Evolutionary conservation across 2,113 vertebrate species (phyloP), one percentile per base, ranked within the genome.

Genomic region (Ibidorhyncha struthersii): DNA sequence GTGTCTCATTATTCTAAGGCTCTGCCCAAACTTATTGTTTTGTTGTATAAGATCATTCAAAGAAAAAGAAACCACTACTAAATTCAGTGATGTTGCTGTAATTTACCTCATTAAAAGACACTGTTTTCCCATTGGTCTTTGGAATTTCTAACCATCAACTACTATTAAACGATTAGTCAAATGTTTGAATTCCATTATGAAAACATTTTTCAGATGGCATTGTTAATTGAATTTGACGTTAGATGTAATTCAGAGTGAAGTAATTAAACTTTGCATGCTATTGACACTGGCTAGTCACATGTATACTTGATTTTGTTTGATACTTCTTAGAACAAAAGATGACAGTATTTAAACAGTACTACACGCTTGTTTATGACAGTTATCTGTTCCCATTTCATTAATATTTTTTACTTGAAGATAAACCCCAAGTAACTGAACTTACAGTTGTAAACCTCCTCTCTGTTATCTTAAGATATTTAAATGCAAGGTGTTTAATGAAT

Each of bases 101-200:
- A 83, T 83, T 86, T 95, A 69, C 34, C 38, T 90, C 32, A 77
- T 92, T 71, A 86, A 67, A 86, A 80, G 65, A n/a, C 20, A 93
- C 10, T 50, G 36, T 62, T 95, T 96, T 85, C 61, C 40, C 34
- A 41, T 36, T 80, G 30, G 70, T 18, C 18, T 76, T 85, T 69
- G 52, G 58, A 93, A 91, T 82, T 65, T 93, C 49, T 80, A 89
- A 85, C 52, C 58, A 80, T 91, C 70, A 97, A n/a, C 38, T 84
- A 55, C 25, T 82, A 53, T 88, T 91, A 94, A 92, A 79, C 89
- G 14, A 85, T 67, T 52, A 89, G 66, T 92, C 89, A 94, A 55
- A n/a, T 86, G 8, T 77, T 79, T 89, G 73, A 94, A 91, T 85
- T 82, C 29, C 27, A 67, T 85, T 76, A 91, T 63, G 63, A 86